These are phyloP conservation scores for Aptenodytes forsteri DNA, from an alignment of 2,113 vertebrate genomes.

Conservation along the genomic window DNA sequence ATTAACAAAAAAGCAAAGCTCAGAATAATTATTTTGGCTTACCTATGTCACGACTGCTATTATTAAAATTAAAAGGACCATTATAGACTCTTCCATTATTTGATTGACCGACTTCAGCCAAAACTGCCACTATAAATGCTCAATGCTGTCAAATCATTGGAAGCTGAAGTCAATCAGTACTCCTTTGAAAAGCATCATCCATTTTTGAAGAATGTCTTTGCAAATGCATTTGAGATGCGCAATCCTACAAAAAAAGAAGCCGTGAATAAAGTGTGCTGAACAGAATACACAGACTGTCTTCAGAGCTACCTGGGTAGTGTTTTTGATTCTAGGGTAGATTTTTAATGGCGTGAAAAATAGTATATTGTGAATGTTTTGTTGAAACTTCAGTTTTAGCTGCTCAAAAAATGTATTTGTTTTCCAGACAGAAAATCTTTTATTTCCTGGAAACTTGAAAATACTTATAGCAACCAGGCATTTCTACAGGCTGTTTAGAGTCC, in stretches of 20 bases:
- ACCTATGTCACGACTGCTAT: rapidly evolving
- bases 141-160: background rate
- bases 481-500: background rate
- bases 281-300: background rate
- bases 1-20: background rate
- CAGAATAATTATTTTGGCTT: background rate
- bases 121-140: background rate
- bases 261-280: background rate
- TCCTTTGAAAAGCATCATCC: background rate
- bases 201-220: background rate
- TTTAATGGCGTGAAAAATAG: background rate
- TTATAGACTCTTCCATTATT: background rate
- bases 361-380: background rate
- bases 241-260: background rate
- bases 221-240: background rate
- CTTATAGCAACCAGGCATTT: background rate
- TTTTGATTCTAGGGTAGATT: background rate
- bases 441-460: background rate
- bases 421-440: background rate
- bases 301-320: background rate
- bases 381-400: background rate
- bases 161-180: background rate
- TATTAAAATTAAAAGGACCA: background rate
- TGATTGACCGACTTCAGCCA: background rate
- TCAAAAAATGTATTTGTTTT: background rate